Evolutionary conservation across 1,140 invertebrate genomes (phyloP), one percentile per base, ranked within the genome.

Genomic region (Eciton burchellii): DNA sequence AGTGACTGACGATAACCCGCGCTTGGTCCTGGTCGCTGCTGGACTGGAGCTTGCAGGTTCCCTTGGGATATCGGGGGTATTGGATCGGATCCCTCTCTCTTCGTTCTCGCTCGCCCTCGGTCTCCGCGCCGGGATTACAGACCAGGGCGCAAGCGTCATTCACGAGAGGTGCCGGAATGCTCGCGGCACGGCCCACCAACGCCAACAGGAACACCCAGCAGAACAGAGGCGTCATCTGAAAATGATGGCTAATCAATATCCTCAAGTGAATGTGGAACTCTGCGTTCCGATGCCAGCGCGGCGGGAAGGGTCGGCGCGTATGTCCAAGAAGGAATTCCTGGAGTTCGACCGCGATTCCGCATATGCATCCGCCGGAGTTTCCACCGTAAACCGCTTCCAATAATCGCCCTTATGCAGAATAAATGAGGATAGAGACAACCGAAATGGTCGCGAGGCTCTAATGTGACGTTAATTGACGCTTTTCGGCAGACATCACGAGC

Each of bases 221-320:
- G 57, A 56, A 59, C 52, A 73, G 82, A 87, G 87, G 89, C 91
- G 89, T 91, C 90, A 92, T 92, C 92, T 93, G 92, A 92, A 92
- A 92, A 83, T 91, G 92, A 94, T 94, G 91, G 92, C 86, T 92
- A 93, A 94, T 94, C 93, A 93, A 94, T 94, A 94, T 88, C 74
- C 82, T 56, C 71, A 81, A 84, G 68, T 82, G 57, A 73, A 87
- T 82, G 85, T 60, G 62, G 71, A 71, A 76, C 71, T 26, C 52
- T 56, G 84, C 84, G 84, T 87, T 79, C 84, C 85, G 73, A 87
- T 86, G 66, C 35, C 11, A 19, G 45, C 54, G n/a, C 62, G 60
- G 60, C 52, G 85, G 59, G 70, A 83, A 52, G 45, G 29, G 41
- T 71, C 71, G 70, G 56, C 66, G 63, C 71, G 63, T 73, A 79